Evolutionary conservation across 2,113 vertebrate genomes (phyloP).

Genomic region (Saimiri boliviensis): DNA sequence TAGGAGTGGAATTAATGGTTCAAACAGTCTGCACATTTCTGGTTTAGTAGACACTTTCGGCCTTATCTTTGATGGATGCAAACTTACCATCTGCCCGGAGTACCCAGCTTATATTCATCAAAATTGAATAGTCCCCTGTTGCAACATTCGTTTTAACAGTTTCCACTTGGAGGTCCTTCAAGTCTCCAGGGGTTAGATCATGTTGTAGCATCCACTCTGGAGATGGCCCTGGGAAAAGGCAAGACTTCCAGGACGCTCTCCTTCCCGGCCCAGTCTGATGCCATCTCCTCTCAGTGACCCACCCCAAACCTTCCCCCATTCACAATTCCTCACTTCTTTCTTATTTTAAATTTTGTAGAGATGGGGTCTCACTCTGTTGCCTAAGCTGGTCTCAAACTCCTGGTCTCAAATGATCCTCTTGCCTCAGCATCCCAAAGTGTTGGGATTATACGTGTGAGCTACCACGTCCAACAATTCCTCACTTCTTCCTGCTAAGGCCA

Average conservation of each 20-base stretch:
- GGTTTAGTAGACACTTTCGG: not conserved
- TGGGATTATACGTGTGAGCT: too few relatives aligned
- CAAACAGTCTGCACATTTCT: not conserved
- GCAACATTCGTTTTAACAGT: not conserved
- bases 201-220: constrained; percentile 62
- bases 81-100: constrained; percentile 85
- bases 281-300: not conserved
- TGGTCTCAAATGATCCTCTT: too few relatives aligned
- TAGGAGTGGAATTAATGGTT: not conserved
- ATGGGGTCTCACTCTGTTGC: too few relatives aligned
- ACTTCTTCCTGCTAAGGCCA: not conserved
- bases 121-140: not conserved
- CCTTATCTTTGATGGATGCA: not conserved
- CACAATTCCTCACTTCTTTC: not conserved
- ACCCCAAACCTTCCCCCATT: not conserved
- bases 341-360: too few relatives aligned
- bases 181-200: constrained; percentile 72
- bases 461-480: too few relatives aligned
- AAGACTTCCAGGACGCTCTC: not conserved
- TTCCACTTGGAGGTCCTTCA: constrained; percentile 67
- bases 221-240: constrained; percentile 66
- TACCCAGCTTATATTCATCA: constrained; percentile 87
- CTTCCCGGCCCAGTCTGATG: not conserved
- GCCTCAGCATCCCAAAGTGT: too few relatives aligned
- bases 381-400: too few relatives aligned